Base-by-base conservation (phyloP, 2,888 invertebrate genomes). In the Trichacis sp. region DNA sequence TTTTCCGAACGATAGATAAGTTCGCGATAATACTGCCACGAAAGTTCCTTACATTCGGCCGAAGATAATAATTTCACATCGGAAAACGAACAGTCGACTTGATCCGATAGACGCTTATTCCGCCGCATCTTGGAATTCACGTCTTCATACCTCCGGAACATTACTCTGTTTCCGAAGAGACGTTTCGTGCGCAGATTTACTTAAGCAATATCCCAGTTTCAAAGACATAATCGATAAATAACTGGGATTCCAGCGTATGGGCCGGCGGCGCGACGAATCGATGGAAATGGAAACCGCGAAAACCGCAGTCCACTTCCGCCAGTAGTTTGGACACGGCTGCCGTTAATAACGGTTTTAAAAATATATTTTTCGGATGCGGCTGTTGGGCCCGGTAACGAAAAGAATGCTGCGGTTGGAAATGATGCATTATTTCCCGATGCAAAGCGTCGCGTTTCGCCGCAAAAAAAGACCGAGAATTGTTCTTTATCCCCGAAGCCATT, bases 341-440 rank as follows among this genome's bases (percentile, higher is more conserved):
- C 59, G 61, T 64, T 62, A 61, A 64, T 52, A 52, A 61, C 58
- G 61, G 46, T 33, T 36, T 54, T 40, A 59, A 68, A 68, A 54
- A 68, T 68, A 64, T 59, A 68, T 64, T 62, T 62, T 36, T 53
- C 62, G 49, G 64, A 64, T 58, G 59, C 65, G 57, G n/a, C 53
- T 53, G 42, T 49, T 47, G 54, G 38, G 19, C 36, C 24, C 61
- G 20, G 50, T 65, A 65, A 65, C 24, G 4, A 8, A 24, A 24
- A 24, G 24, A 24, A 24, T 8, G 24, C 8, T 24, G 24, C 8
- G 24, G 24, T 8, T 5, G 8, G 4, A 8, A 24, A 24, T 24
- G 8, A 24, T 24, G 24, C 24, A 8, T 3, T 24, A 24, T 24
- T 24, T 24, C 24, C 24, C 24, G 8, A 24, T 8, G 24, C 24